phyloP scores from a whole-genome alignment of 1,140 invertebrate genomes.

The Drosophila ficusphila region DNA sequence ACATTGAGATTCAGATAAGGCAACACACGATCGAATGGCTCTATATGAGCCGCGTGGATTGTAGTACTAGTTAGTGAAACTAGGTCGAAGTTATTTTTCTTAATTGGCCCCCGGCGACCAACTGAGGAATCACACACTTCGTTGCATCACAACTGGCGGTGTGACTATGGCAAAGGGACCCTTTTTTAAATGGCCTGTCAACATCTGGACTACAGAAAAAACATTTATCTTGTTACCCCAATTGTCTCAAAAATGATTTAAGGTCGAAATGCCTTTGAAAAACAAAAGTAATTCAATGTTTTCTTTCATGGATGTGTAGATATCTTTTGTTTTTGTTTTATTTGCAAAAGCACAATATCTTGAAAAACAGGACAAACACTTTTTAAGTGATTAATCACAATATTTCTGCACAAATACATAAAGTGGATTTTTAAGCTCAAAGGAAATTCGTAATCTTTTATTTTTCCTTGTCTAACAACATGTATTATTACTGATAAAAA shows the following conservation, averaged over 20 bases:
- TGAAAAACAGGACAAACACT: no score
- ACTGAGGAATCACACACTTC: not conserved
- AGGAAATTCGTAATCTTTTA: not conserved
- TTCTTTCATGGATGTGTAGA: no score
- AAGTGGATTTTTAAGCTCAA: no score
- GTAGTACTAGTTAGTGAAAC: conserved; percentile 25
- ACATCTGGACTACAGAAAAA: not conserved
- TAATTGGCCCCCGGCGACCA: conserved; percentile 34
- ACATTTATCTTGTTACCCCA: conserved; percentile 10
- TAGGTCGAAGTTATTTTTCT: conserved; percentile 29
- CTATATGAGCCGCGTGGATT: not conserved
- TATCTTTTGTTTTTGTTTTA: not conserved
- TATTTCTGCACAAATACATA: no score
- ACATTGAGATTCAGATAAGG: conserved; percentile 60
- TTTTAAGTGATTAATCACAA: no score
- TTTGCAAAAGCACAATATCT: no score
- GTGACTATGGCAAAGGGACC: conserved; percentile 12
- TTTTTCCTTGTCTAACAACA: not conserved
- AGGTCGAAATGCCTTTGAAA: not conserved
- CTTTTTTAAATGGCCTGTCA: conserved; percentile 17
- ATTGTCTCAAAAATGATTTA: conserved; percentile 8
- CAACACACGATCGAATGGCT: conserved; percentile 18
- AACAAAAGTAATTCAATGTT: not conserved
- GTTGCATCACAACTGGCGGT: conserved; percentile 12
- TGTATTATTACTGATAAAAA: not conserved